Percentiles rank a stretch among this genome's conserved stretches.
Conservation (phyloP, 1,140 invertebrate genomes). For the Diachasmimorpha longicaudata region DNA sequence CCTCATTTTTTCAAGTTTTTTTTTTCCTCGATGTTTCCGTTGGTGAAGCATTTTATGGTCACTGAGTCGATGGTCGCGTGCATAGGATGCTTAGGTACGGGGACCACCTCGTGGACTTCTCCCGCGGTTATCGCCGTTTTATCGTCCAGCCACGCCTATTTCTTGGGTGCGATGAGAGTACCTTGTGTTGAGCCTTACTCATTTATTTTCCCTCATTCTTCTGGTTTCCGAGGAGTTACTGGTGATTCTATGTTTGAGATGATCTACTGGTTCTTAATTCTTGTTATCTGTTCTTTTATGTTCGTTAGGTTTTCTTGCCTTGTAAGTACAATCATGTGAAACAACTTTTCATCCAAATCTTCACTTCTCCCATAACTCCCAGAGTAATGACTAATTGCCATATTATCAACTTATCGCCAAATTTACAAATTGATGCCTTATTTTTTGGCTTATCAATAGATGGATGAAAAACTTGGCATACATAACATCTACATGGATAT, state of each 20-base stretch:
- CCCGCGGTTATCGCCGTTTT: constrained; percentile 21
- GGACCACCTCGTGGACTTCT: constrained; percentile 22
- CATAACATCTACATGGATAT: not conserved
- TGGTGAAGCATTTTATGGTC: constrained; percentile 22
- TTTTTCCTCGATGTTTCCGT: constrained; percentile 5
- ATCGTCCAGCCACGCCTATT: constrained; percentile 24
- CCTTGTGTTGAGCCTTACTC: not conserved
- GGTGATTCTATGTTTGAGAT: not conserved
- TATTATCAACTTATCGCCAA: no score
- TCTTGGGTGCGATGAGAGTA: not conserved
- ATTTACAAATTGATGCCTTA: no score
- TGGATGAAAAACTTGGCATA: no score
- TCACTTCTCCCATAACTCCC: no score
- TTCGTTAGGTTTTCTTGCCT: not conserved
- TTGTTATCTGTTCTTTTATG: not conserved
- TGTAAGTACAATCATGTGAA: no score
- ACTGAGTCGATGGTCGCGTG: constrained; percentile 21
- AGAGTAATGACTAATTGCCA: no score
- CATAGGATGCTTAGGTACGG: constrained; percentile 15
- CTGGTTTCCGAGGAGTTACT: not conserved
- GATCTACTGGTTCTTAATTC: not conserved
- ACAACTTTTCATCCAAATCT: no score
- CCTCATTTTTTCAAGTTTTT: constrained; percentile 11
- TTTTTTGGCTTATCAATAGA: no score
- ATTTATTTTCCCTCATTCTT: not conserved